Conservation (phyloP, 1,140 invertebrate species). For the Drosophila mojavensis region DNA sequence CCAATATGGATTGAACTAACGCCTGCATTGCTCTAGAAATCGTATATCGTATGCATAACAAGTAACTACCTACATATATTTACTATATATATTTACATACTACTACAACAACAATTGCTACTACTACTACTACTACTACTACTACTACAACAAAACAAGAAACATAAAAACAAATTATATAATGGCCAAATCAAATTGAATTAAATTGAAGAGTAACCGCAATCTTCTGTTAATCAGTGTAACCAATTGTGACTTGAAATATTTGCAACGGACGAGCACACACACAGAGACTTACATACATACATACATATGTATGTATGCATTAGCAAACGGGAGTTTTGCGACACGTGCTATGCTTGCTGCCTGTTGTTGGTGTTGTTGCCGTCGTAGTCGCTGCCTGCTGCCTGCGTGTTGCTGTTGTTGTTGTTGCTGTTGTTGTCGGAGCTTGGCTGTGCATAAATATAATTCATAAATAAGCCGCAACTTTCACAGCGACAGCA, state of each 20-base stretch:
- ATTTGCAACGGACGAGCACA: not conserved
- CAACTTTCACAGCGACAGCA: constrained; percentile 15
- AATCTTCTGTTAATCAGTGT: constrained; percentile 26
- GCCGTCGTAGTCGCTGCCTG: not conserved
- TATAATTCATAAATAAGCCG: constrained; percentile 36
- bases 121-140: too few relatives aligned
- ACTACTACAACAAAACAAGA: not conserved
- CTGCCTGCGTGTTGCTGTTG: not conserved
- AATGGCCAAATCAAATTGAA: constrained; percentile 16
- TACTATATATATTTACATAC: constrained; percentile 3
- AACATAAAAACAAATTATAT: constrained; percentile 3
- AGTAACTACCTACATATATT: constrained; percentile 13
- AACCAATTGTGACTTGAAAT: constrained; percentile 21
- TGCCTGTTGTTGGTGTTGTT: constrained; percentile 5
- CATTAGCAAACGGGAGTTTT: too few relatives aligned
- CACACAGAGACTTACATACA: not conserved
- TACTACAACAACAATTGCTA: too few relatives aligned
- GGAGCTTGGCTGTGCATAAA: constrained; percentile 17
- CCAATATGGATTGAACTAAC: constrained; percentile 52
- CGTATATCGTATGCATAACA: constrained; percentile 38
- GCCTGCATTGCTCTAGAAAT: constrained; percentile 52
- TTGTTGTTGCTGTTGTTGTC: constrained; percentile 25
- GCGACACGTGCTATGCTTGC: constrained; percentile 15
- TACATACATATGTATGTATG: too few relatives aligned
- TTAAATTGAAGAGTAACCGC: constrained; percentile 19